These are phyloP conservation scores for Macrostomum cliftonense DNA, from an alignment of 2,888 invertebrate genomes.

Conservation along the genomic window DNA sequence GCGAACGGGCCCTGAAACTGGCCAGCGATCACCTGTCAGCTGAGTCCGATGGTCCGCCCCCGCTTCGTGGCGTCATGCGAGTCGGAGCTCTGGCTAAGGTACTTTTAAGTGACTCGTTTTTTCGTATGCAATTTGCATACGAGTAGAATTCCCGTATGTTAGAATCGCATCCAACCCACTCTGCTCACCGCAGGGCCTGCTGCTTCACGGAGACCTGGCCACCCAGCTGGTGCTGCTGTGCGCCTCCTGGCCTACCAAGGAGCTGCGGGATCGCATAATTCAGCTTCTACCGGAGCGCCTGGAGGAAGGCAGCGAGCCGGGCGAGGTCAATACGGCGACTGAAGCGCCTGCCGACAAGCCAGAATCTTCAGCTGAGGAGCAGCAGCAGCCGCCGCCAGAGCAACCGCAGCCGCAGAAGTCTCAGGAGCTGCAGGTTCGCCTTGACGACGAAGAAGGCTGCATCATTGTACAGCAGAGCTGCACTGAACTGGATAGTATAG, in stretches of 20 bases:
- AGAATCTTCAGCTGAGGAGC: slow-evolving; percentile 16
- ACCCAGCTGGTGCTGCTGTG: slow-evolving; percentile 83
- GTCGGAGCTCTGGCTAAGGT: slow-evolving; percentile 68
- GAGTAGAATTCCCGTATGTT: too few relatives aligned
- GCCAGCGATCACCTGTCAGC: slow-evolving; percentile 73
- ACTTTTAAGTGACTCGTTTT: background rate
- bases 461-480: background rate
- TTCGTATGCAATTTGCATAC: too few relatives aligned
- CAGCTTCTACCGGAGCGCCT: slow-evolving; percentile 63
- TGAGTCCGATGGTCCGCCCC: slow-evolving; percentile 15
- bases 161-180: too few relatives aligned
- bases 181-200: slow-evolving; percentile 52
- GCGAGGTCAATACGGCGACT: too few relatives aligned
- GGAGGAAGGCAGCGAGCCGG: slow-evolving; percentile 43
- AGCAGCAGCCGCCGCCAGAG: too few relatives aligned
- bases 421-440: slow-evolving; percentile 9
- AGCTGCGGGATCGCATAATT: slow-evolving; percentile 66
- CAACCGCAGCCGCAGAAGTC: too few relatives aligned
- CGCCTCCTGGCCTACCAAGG: slow-evolving; percentile 70
- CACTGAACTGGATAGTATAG: background rate
- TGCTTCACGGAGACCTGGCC: slow-evolving; percentile 67
- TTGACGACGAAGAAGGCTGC: too few relatives aligned
- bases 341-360: slow-evolving; percentile 16
- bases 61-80: slow-evolving; percentile 79
- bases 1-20: slow-evolving; percentile 76